A percentile compares a stretch with the other conserved stretches of the same genome.
Evolutionary conservation across 2,888 invertebrate genomes (phyloP).

Genomic region (Eilema griseolum): DNA sequence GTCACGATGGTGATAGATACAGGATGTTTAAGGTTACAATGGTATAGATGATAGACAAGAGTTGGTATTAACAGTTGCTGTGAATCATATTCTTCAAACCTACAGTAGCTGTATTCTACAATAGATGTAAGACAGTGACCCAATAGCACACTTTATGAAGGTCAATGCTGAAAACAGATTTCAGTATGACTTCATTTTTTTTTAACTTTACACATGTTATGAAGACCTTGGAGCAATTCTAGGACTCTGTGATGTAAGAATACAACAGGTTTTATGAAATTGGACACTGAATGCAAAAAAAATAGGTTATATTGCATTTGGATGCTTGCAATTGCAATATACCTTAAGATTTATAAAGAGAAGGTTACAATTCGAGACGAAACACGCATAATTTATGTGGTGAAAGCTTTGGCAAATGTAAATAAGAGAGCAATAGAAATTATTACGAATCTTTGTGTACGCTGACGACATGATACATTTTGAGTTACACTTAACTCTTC

Average conservation of each 20-base stretch:
- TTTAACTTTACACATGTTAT: neutral
- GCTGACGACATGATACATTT: constrained; percentile 17
- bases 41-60: neutral
- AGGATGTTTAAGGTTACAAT: neutral
- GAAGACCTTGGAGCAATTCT: neutral
- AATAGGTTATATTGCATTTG: constrained; percentile 13
- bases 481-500: constrained; percentile 34
- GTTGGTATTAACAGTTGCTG: neutral
- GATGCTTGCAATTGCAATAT: constrained; percentile 15
- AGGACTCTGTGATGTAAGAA: constrained; percentile 33
- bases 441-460: neutral
- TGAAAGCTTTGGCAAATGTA: constrained; percentile 39
- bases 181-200: neutral
- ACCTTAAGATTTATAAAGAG: neutral
- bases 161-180: constrained; percentile 31
- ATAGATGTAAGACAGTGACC: constrained; percentile 28
- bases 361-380: constrained; percentile 17
- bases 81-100: neutral
- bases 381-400: constrained; percentile 32
- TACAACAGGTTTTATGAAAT: constrained; percentile 23
- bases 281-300: constrained; percentile 23
- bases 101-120: neutral
- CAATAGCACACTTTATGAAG: constrained; percentile 38
- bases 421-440: constrained; percentile 28
- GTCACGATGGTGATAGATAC: neutral